Evolutionary conservation across 1,140 invertebrate species (phyloP), one percentile per base, ranked within the genome.

Genomic region (Aphaenogaster ashmeadi): DNA sequence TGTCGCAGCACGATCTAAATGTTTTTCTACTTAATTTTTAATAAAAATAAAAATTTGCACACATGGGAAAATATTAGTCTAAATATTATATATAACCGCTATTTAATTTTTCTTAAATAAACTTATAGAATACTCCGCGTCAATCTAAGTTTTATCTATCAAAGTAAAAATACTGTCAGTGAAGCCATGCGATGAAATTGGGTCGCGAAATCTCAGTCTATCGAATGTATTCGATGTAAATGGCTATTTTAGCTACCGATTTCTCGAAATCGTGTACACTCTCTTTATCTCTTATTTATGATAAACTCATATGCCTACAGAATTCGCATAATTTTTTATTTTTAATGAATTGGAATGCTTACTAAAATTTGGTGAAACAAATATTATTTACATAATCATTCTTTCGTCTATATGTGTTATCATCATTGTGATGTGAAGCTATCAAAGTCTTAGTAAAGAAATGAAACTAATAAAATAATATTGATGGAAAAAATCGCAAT

Each of bases 91-190:
- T 27, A 27, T 27, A 79, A 38, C 7, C 11, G 11, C 1, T 44
- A 27, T 44, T 77, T 27, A 60, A 3, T 75, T 2, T 15, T 77
- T 15, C 18, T 56, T 18, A 44, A 77, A 9, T 27, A 11, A 60
- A 27, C 8, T 60, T 44, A 27, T 27, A 58, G 9, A 5, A 50
- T 8, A 5, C 5, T 41, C 13, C 11, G 13, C 13, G 6, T 80
- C 21, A 13, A 18, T 47, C 47, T n/a, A 33, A 1, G n/a, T 38
- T 83, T 60, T 74, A 50, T 52, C n/a, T 13, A 13, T 18, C 7
- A 38, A 74, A 56, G 64, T n/a, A 84, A 84, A 83, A 84, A 75
- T 60, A 71, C n/a, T 84, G 21, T 50, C 44, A 38, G 27, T 47
- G 69, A 83, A 83, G 21, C 64, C 36, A 54, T 56, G 47, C 80